phyloP scores from a whole-genome alignment of 2,113 vertebrate species.

The Cinclus mexicanus region DNA sequence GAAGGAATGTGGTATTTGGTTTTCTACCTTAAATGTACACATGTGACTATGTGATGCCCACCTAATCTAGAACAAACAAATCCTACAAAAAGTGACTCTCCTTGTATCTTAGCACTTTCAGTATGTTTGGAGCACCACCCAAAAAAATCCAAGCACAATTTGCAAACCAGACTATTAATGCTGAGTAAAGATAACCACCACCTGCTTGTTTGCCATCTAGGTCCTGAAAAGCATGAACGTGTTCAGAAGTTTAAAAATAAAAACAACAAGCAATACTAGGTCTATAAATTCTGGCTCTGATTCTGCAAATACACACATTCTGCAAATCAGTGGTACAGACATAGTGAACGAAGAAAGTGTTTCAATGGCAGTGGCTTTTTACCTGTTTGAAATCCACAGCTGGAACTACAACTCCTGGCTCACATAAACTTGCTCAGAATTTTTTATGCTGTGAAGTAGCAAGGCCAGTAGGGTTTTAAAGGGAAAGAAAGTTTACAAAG shows the following conservation, averaged over 20 bases:
- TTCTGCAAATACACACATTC: background rate
- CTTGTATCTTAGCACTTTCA: background rate
- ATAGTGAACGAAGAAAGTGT: background rate
- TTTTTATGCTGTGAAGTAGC: background rate
- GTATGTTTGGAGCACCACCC: background rate
- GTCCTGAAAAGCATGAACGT: background rate
- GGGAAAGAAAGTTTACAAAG: background rate
- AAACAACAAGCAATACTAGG: background rate
- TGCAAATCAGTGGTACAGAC: background rate
- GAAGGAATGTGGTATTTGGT: slow-evolving; percentile 11
- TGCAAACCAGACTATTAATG: background rate
- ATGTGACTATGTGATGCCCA: background rate
- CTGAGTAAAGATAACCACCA: background rate
- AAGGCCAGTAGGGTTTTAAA: background rate
- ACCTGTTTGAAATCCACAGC: background rate
- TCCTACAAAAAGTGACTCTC: slow-evolving; percentile 7
- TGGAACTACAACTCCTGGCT: background rate
- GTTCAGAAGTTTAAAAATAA: background rate
- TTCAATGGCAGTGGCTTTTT: background rate
- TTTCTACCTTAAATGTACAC: background rate
- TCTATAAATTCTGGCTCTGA: background rate
- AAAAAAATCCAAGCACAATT: background rate
- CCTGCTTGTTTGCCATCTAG: background rate
- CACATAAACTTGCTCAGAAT: background rate
- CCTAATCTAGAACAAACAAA: slow-evolving; percentile 10